Evolutionary conservation across 2,888 invertebrate genomes (phyloP).

Genomic region (Harpagoxenus sublaevis): DNA sequence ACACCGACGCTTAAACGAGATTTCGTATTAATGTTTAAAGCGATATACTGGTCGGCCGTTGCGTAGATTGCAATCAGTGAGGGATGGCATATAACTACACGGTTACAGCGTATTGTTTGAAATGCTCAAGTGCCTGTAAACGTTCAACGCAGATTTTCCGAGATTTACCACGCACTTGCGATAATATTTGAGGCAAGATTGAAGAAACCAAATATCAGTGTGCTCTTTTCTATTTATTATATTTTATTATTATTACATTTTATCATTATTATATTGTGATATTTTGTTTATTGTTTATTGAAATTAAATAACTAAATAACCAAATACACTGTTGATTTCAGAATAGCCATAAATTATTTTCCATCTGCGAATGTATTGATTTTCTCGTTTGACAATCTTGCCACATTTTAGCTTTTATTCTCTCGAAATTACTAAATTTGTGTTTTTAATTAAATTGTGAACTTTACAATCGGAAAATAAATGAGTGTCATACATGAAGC

Average conservation of each 20-base stretch:
- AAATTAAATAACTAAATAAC: slow-evolving; percentile 17
- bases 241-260: not conserved
- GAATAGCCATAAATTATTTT: slow-evolving; percentile 14
- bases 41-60: slow-evolving; percentile 27
- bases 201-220: not conserved
- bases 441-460: slow-evolving; percentile 30
- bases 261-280: not conserved
- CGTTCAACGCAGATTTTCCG: slow-evolving; percentile 3
- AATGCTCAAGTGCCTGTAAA: slow-evolving; percentile 26
- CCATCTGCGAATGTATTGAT: not conserved
- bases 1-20: slow-evolving; percentile 68
- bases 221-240: no score
- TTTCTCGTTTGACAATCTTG: slow-evolving; percentile 18
- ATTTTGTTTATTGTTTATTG: not conserved
- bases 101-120: slow-evolving; percentile 37
- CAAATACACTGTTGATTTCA: not conserved
- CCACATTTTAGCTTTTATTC: not conserved
- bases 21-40: slow-evolving; percentile 68
- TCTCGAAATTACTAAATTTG: not conserved
- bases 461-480: not conserved
- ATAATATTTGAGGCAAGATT: not conserved
- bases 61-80: slow-evolving; percentile 44
- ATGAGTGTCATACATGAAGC: not conserved
- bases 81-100: slow-evolving; percentile 13
- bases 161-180: not conserved